phyloP scores from a whole-genome alignment of 2,888 invertebrate species.

The Penaeus monodon region DNA sequence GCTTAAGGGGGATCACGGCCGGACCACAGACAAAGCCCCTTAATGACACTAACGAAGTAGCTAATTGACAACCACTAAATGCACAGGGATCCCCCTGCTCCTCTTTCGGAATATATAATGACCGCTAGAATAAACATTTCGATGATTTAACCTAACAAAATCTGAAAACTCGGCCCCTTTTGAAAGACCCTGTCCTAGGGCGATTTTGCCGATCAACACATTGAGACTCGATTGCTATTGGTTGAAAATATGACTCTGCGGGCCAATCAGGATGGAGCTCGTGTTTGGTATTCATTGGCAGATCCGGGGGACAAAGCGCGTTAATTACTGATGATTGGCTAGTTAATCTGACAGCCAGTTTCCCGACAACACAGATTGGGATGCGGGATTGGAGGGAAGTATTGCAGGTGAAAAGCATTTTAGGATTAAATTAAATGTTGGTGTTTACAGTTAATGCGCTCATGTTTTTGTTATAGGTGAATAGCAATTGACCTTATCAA shows the following conservation, averaged over 20 bases:
- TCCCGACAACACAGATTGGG: constrained; percentile 50
- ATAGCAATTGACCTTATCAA: constrained; percentile 35
- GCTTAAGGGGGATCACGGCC: constrained; percentile 40
- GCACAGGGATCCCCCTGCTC: neutral
- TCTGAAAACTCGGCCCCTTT: neutral
- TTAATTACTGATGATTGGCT: constrained; percentile 57
- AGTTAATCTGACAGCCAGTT: constrained; percentile 55
- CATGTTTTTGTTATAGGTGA: constrained; percentile 36
- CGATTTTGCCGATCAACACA: constrained; percentile 46
- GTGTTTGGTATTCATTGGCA: constrained; percentile 56
- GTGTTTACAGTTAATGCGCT: constrained; percentile 55
- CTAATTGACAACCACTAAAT: constrained; percentile 43
- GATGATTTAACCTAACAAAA: neutral
- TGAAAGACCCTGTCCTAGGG: constrained; percentile 9
- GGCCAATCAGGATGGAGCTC: constrained; percentile 52
- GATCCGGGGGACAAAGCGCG: constrained; percentile 57
- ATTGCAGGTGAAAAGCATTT: constrained; percentile 52
- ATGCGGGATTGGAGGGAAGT: constrained; percentile 13
- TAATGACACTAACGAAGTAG: constrained; percentile 44
- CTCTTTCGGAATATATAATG: neutral
- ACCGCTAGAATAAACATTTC: no score
- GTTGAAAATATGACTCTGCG: constrained; percentile 54
- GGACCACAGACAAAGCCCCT: constrained; percentile 48
- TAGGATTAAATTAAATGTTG: constrained; percentile 54
- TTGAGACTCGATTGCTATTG: constrained; percentile 36